A percentile compares a stretch with the other conserved stretches of the same genome.
These are phyloP conservation scores for Pseudotriccus pelzelni DNA, from an alignment of 2,797 vertebrate species.

Conservation along the genomic window DNA sequence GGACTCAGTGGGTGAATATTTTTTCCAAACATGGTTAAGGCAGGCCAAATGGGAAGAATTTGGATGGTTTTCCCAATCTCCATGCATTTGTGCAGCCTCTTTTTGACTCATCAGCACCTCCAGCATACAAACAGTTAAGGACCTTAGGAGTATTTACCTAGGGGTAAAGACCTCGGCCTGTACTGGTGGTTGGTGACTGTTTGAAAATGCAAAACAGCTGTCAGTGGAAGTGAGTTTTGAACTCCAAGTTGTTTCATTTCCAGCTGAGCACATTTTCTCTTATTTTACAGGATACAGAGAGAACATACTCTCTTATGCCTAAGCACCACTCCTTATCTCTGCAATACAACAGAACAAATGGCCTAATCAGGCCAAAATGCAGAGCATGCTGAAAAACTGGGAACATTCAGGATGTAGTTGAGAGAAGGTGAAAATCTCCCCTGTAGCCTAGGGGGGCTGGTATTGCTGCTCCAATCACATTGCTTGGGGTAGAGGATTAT, in stretches of 20 bases:
- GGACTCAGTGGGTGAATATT: neutral
- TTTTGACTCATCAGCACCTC: neutral
- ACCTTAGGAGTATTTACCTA: neutral
- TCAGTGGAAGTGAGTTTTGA: constrained; percentile 22
- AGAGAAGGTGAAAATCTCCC: neutral
- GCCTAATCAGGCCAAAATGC: constrained; percentile 54
- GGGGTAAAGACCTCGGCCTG: neutral
- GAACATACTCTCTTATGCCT: constrained; percentile 32
- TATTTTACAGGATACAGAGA: constrained; percentile 10
- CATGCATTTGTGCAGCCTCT: neutral
- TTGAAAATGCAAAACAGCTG: constrained; percentile 3
- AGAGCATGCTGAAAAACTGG: constrained; percentile 31
- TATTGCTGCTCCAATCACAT: neutral
- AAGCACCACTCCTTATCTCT: constrained; percentile 12
- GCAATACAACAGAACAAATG: constrained; percentile 53
- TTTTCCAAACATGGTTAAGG: neutral
- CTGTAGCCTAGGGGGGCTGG: neutral
- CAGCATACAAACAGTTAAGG: neutral
- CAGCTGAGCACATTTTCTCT: constrained; percentile 48
- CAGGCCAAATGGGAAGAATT: neutral
- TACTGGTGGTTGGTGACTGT: neutral
- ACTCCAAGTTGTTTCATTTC: constrained; percentile 32
- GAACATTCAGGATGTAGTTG: constrained; percentile 1
- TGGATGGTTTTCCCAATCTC: neutral
- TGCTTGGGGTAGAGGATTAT: neutral